Evolutionary conservation across 1,140 invertebrate species (phyloP), one percentile per base, ranked within the genome.

Genomic region (Tetraneura akinire): DNA sequence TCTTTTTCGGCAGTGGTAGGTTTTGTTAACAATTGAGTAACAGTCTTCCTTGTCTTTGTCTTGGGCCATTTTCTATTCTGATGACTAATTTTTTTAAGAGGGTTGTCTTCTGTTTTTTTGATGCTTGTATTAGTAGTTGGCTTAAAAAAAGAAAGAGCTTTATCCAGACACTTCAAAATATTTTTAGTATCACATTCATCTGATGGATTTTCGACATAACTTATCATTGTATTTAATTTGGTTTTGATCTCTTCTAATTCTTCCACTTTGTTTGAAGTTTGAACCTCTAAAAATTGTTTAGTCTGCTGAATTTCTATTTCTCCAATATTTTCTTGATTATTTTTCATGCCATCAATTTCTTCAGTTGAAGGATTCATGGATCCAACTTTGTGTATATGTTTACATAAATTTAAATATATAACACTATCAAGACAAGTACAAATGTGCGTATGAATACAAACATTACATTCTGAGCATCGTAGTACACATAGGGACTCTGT

Each of bases 391-490:
- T 76, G 51, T 16, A 76, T 76, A 37, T 76, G 73, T 26, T 76
- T 76, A 32, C 73, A 76, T 29, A 76, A 14, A 55, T 57, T 76
- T 14, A 55, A 26, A 32, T 76, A 76, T 26, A 57, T 55, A 55
- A 76, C 47, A 55, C 29, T 76, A 53, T 76, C 73, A 26, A 76
- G 18, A 76, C 73, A 76, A n/a, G 73, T 49, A 32, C 51, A 76
- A 21, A 55, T 76, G 51, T 49, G 47, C 8, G 47, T 76, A 32
- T 76, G 51, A 55, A 76, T 37, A 47, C 73, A 76, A 10, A 76
- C 51, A 57, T 76, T 55, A 76, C 51, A 76, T 55, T 76, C 73
- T 32, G 32, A 53, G 18, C 73, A 76, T 47, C 73, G n/a, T 32
- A 76, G 49, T 32, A 57, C 51, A 14, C 73, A 76, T 29, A 76